Percentiles rank a stretch among this genome's conserved stretches.
Evolutionary conservation across 2,113 vertebrate species (phyloP).

Genomic region (Brachyhypopomus gauderio): DNA sequence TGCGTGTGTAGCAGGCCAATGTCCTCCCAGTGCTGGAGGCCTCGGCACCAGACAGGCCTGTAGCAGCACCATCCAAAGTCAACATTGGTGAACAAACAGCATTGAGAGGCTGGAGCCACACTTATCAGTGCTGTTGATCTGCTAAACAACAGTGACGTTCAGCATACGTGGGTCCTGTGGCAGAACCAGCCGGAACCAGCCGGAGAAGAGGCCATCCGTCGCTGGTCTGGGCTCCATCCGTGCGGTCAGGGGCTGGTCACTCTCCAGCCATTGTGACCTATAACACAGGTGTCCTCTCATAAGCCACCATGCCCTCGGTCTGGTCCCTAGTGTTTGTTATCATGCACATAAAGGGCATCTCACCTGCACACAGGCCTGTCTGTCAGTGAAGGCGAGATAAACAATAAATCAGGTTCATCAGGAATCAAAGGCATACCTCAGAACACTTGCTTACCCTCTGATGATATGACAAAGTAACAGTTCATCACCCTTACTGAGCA

Average conservation of each 20-base stretch:
- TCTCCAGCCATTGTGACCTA: conserved; percentile 22
- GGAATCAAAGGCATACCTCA: background rate
- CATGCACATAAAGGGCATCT: conserved; percentile 30
- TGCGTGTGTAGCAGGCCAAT: conserved; percentile 14
- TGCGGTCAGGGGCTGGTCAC: background rate
- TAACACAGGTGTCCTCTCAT: background rate
- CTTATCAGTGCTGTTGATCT: conserved; percentile 41
- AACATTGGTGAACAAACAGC: conserved; percentile 53
- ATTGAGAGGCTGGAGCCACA: conserved; percentile 28
- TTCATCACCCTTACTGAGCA: conserved; percentile 3
- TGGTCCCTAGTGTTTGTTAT: background rate
- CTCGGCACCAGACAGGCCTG: conserved; percentile 27
- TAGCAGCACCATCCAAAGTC: conserved; percentile 40
- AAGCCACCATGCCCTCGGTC: background rate
- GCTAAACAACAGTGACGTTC: conserved; percentile 45
- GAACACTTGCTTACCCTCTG: background rate
- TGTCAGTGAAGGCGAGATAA: conserved; percentile 14
- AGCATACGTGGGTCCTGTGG: background rate
- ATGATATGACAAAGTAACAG: conserved; percentile 2
- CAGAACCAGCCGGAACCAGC: background rate
- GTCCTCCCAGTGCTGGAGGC: conserved; percentile 48
- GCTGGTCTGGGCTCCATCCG: background rate
- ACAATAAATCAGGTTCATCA: background rate
- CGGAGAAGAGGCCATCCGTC: background rate
- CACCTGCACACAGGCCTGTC: conserved; percentile 3